Base-by-base conservation (phyloP, 2,113 vertebrate species). In the Perca flavescens region DNA sequence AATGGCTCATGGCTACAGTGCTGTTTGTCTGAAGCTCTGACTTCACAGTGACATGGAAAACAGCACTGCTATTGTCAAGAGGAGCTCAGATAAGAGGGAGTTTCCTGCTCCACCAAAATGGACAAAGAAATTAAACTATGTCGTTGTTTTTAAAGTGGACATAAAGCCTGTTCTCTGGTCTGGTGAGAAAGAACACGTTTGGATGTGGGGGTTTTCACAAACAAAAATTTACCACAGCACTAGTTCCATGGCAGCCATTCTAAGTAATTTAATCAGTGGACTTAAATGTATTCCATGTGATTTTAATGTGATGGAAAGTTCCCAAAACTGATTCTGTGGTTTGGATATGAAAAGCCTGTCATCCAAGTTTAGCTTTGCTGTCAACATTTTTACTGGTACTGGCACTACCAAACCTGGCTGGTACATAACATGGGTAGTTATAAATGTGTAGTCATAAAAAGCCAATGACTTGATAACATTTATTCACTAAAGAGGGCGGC, bases 1-100 rank as follows among this genome's bases (percentile, higher is more conserved):
- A 67, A 28, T 79, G 83, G 75, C 80, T 92, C 92, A 93, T 93
- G 65, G 70, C 80, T 80, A 1, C 67, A 49, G 80, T 46, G 56
- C 65, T 75, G 86, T 50, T 52, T 61, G 50, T 88, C 74, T 76
- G 74, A 77, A 69, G 74, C 70, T 77, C 69, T 66, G 8, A 21
- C 76, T 69, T 60, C 53, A 54, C 36, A 85, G 63, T 80, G 64
- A 63, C 60, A 77, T 46, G 77, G 4, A 47, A 69, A 80, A 80
- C 85, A 88, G 74, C 15, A 0, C 43, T 25, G 67, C 73, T 80
- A 52, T 90, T 87, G 85, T 88, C 36, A 73, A 54, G 74, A 36
- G 70, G 76, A 57, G 25, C 52, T 58, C 56, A 80, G 89, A 91
- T 91, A 89, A 89, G 89, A 83, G 74, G 31, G 34, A 49, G 87